These are phyloP conservation scores for Montipora sp. DNA, from an alignment of 64 coral and sea anemone genomes.

Conservation along the genomic window DNA sequence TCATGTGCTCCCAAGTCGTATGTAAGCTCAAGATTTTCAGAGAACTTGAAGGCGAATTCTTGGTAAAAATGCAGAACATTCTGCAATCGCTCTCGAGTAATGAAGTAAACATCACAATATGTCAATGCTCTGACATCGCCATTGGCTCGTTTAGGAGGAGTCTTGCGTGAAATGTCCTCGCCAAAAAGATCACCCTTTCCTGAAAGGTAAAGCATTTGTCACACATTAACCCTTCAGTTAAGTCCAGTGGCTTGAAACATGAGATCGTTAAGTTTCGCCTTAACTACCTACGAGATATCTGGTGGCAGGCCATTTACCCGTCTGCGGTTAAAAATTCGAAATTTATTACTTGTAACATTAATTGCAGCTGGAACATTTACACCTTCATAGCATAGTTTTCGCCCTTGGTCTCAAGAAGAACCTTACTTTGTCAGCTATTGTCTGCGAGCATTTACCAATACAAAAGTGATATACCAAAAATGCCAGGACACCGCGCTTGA, in stretches of 20 bases:
- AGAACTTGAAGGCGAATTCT: conserved; percentile 86
- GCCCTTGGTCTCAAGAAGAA: too few species aligned
- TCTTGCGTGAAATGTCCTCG: conserved; percentile 89
- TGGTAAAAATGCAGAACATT: conserved; percentile 87
- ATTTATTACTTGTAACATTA: too few species aligned
- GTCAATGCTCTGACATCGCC: conserved; percentile 93
- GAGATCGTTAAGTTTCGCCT: too few species aligned
- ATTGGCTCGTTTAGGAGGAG: conserved; percentile 80
- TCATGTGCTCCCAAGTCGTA: conserved; percentile 91
- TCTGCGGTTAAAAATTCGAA: too few species aligned
- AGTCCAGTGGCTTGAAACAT: neutral
- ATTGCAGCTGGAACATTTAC: too few species aligned
- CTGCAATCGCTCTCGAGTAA: conserved; percentile 89
- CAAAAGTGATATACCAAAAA: too few species aligned
- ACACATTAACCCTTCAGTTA: neutral
- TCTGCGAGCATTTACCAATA: too few species aligned
- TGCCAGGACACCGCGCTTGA: too few species aligned
- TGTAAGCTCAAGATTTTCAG: conserved; percentile 84
- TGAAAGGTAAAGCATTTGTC: conserved; percentile 1
- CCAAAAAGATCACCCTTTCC: conserved; percentile 95
- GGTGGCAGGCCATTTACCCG: too few species aligned
- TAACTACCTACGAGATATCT: too few species aligned
- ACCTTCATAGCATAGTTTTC: too few species aligned
- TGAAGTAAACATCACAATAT: conserved; percentile 90
- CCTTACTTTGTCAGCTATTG: too few species aligned